These are phyloP conservation scores for Marmota monax DNA, from an alignment of 2,113 vertebrate genomes.

Conservation along the genomic window DNA sequence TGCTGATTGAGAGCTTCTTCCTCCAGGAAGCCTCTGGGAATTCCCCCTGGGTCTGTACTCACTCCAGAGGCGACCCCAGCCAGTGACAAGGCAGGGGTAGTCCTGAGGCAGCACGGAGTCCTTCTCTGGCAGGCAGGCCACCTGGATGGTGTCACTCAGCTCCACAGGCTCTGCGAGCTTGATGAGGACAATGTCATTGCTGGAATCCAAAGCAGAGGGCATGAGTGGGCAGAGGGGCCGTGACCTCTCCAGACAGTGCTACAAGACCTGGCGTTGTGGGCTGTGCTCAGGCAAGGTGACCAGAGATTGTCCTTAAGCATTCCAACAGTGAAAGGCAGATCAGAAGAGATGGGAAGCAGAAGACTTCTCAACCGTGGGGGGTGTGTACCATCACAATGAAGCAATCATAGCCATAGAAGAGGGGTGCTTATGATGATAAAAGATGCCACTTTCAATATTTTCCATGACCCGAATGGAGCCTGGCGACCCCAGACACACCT, in stretches of 20 bases:
- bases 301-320: not conserved
- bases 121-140: slow-evolving; percentile 89
- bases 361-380: not conserved
- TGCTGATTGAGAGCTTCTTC: not conserved
- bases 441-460: not conserved
- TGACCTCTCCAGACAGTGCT: not conserved
- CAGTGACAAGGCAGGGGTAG: slow-evolving; percentile 92
- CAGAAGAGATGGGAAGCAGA: not conserved
- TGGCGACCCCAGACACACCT: accelerated
- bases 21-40: not conserved
- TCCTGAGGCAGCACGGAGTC: slow-evolving; percentile 82
- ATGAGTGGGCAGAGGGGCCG: not conserved
- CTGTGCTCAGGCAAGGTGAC: not conserved
- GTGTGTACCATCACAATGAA: no score
- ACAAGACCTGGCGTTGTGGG: not conserved
- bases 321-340: accelerated
- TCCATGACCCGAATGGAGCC: not conserved
- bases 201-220: slow-evolving; percentile 64
- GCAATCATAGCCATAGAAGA: no score
- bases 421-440: no score
- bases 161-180: slow-evolving; percentile 88
- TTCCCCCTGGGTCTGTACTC: slow-evolving; percentile 67
- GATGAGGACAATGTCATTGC: slow-evolving; percentile 96
- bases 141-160: slow-evolving; percentile 85
- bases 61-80: slow-evolving; percentile 97